A percentile compares a stretch with the other conserved stretches of the same genome.
These are phyloP conservation scores for Himalopsyche phryganea DNA, from an alignment of 1,140 invertebrate species.

Conservation along the genomic window DNA sequence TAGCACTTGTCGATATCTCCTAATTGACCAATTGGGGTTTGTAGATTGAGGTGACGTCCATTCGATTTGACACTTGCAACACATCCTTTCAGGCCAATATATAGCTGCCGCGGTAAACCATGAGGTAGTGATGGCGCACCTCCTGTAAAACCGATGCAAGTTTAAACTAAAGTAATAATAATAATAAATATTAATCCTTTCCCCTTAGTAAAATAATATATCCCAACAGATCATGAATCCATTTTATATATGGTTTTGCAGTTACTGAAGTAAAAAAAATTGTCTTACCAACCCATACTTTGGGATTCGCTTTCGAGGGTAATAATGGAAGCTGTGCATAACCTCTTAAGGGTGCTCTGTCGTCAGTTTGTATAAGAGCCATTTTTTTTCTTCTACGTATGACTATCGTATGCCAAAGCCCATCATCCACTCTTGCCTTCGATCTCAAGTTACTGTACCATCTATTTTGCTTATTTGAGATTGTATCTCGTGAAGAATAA, in stretches of 20 bases:
- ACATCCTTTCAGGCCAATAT: slow-evolving; percentile 47
- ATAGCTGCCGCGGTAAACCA: slow-evolving; percentile 46
- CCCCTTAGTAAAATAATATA: too few relatives aligned
- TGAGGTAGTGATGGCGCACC: slow-evolving; percentile 49
- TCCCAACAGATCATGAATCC: too few relatives aligned
- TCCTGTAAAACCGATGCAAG: slow-evolving; percentile 34
- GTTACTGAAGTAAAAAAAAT: too few relatives aligned
- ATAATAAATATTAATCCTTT: background rate
- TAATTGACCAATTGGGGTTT: slow-evolving; percentile 42
- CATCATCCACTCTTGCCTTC: slow-evolving; percentile 61
- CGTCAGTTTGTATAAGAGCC: slow-evolving; percentile 67
- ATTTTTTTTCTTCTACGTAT: slow-evolving; percentile 64
- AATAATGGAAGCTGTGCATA: slow-evolving; percentile 62
- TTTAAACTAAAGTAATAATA: too few relatives aligned
- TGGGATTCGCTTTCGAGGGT: slow-evolving; percentile 69
- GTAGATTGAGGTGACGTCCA: slow-evolving; percentile 46
- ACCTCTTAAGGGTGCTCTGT: slow-evolving; percentile 57
- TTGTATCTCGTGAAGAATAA: slow-evolving; percentile 44
- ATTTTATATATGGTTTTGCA: too few relatives aligned
- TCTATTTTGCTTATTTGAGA: slow-evolving; percentile 41
- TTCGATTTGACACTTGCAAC: slow-evolving; percentile 47
- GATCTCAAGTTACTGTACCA: slow-evolving; percentile 55
- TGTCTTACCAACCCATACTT: slow-evolving; percentile 73
- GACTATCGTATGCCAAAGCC: slow-evolving; percentile 68
- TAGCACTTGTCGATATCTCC: slow-evolving; percentile 20